phyloP scores from a whole-genome alignment of 1,140 invertebrate species.

The Euschistus heros region DNA sequence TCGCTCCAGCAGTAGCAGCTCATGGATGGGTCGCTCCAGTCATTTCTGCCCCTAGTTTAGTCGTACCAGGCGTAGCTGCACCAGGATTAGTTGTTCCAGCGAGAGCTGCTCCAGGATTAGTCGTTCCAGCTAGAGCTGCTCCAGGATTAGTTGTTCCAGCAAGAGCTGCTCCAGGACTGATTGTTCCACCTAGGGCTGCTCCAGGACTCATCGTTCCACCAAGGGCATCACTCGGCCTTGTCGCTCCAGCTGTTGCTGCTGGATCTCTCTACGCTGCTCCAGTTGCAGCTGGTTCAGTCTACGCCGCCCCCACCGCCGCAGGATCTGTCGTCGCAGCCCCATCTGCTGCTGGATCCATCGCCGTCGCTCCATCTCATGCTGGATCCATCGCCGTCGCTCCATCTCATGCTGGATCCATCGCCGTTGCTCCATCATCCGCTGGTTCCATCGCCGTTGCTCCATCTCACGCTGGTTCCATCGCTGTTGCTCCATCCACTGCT shows the following conservation, averaged over 20 bases:
- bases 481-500: background rate
- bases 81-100: background rate
- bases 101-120: background rate
- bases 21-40: background rate
- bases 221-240: background rate
- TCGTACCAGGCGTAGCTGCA: background rate
- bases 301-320: background rate
- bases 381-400: background rate
- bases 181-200: background rate
- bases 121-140: background rate
- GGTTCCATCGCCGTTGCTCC: background rate
- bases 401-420: background rate
- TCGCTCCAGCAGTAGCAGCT: constrained; percentile 1
- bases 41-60: background rate
- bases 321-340: background rate
- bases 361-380: background rate
- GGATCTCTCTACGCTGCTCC: background rate
- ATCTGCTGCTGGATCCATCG: background rate
- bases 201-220: background rate
- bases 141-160: background rate
- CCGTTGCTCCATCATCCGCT: background rate
- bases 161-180: background rate
- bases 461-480: background rate
- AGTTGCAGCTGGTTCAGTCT: background rate
- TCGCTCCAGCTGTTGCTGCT: background rate